These are phyloP conservation scores for Microtus ochrogaster DNA, from an alignment of 2,113 vertebrate genomes.

Conservation along the genomic window DNA sequence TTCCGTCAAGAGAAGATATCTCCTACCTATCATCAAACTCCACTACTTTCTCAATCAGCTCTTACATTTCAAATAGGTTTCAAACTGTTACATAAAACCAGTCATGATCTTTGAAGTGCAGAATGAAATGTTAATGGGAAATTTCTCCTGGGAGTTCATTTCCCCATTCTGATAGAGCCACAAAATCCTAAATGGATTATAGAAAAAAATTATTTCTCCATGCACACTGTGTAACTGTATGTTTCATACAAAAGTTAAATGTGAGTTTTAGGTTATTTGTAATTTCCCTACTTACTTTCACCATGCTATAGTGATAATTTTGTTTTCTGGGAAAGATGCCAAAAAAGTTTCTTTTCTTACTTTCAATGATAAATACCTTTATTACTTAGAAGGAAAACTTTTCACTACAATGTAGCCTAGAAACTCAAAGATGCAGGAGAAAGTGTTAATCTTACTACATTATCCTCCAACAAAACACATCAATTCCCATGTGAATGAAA, in stretches of 20 bases:
- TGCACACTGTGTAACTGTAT: not conserved
- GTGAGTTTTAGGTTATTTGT: slow-evolving; percentile 57
- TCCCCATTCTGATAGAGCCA: not conserved
- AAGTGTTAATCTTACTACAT: not conserved
- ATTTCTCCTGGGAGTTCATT: slow-evolving; percentile 31
- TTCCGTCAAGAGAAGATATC: not conserved
- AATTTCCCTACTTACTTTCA: slow-evolving; percentile 57
- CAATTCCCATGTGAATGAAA: not conserved
- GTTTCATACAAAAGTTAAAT: slow-evolving; percentile 12
- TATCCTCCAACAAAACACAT: not conserved
- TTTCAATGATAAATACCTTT: slow-evolving; percentile 62
- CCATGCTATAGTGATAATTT: slow-evolving; percentile 18
- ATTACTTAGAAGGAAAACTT: slow-evolving; percentile 54
- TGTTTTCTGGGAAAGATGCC: slow-evolving; percentile 57
- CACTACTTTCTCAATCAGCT: not conserved
- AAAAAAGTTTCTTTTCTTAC: slow-evolving; percentile 55
- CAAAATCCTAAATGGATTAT: not conserved
- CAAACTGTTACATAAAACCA: not conserved
- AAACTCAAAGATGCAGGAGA: not conserved
- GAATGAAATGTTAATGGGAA: not conserved
- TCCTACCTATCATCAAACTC: not conserved
- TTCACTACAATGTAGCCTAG: slow-evolving; percentile 37
- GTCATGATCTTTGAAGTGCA: not conserved
- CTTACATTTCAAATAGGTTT: slow-evolving; percentile 43
- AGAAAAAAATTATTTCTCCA: not conserved